Conservation (phyloP, 2,888 invertebrate genomes). For the Apodemia mormo region DNA sequence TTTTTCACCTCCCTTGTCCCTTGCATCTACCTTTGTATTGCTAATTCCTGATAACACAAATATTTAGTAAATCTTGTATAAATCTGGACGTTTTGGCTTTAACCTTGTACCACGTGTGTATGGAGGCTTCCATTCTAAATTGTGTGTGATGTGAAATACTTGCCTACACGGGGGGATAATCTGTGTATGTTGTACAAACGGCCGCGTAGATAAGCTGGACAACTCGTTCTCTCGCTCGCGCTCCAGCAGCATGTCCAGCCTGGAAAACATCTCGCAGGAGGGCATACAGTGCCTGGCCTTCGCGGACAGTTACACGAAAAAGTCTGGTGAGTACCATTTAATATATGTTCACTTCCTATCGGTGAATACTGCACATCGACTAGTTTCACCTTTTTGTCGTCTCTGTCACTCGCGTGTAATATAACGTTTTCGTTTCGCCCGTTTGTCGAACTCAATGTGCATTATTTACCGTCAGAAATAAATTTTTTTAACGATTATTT, state of each 20-base stretch:
- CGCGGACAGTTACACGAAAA: slow-evolving; percentile 96
- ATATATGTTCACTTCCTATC: background rate
- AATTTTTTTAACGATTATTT: too few species aligned
- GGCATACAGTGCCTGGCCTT: slow-evolving; percentile 97
- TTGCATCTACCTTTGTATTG: background rate
- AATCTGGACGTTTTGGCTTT: background rate
- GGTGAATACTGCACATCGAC: background rate
- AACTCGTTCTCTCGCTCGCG: slow-evolving; percentile 97
- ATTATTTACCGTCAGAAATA: too few species aligned
- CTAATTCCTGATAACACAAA: background rate
- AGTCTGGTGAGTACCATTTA: slow-evolving; percentile 88
- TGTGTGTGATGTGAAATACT: slow-evolving; percentile 30
- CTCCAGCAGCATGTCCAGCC: slow-evolving; percentile 98
- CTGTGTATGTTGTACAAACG: slow-evolving; percentile 68
- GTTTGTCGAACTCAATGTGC: too few species aligned
- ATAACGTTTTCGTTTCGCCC: too few species aligned
- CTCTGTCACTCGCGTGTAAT: too few species aligned
- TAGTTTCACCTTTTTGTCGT: too few species aligned
- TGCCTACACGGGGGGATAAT: slow-evolving; percentile 52
- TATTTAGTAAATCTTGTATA: background rate
- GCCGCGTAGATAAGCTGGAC: slow-evolving; percentile 97
- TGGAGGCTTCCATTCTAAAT: slow-evolving; percentile 9
- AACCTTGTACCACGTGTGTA: slow-evolving; percentile 25
- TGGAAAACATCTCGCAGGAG: slow-evolving; percentile 98
- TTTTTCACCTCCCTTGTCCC: background rate